Percentiles rank a stretch among this genome's conserved stretches.
Conservation (phyloP, 2,888 invertebrate species). For the Dasypolia templi region DNA sequence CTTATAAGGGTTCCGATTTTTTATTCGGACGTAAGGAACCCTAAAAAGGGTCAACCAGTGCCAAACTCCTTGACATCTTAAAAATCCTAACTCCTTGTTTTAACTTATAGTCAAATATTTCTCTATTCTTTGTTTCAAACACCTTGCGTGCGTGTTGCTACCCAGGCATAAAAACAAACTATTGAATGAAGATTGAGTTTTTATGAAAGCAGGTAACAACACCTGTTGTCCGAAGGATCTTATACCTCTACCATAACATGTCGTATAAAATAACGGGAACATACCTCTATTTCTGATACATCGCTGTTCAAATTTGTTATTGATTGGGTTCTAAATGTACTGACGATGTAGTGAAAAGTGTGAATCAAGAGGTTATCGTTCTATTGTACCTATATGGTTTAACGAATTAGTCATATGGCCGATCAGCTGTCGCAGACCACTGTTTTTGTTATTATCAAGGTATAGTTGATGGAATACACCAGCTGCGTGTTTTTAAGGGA, state of each 20-base stretch:
- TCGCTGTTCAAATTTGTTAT: conserved; percentile 3
- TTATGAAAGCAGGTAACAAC: conserved; percentile 57
- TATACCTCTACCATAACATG: not conserved
- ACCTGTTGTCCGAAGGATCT: conserved; percentile 45
- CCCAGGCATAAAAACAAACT: conserved; percentile 7
- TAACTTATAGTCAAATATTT: no score
- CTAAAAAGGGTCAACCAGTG: no score
- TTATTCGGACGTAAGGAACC: no score
- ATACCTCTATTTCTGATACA: not conserved
- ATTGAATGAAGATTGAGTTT: conserved; percentile 46
- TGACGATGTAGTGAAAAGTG: conserved; percentile 14
- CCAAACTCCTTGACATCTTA: no score
- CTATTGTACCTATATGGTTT: not conserved
- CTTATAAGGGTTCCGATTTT: no score
- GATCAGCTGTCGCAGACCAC: conserved; percentile 57
- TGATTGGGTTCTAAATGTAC: not conserved
- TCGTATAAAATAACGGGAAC: not conserved
- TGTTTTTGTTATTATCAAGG: conserved; percentile 44
- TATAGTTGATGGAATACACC: conserved; percentile 32
- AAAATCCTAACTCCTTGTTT: no score
- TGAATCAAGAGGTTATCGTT: not conserved
- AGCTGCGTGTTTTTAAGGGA: conserved; percentile 43
- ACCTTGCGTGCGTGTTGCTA: conserved; percentile 37
- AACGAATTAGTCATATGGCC: conserved; percentile 40
- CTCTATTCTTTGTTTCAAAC: not conserved